Percentiles rank a stretch among this genome's conserved stretches.
phyloP scores from a whole-genome alignment of 1,140 invertebrate genomes.

The Apis florea region DNA sequence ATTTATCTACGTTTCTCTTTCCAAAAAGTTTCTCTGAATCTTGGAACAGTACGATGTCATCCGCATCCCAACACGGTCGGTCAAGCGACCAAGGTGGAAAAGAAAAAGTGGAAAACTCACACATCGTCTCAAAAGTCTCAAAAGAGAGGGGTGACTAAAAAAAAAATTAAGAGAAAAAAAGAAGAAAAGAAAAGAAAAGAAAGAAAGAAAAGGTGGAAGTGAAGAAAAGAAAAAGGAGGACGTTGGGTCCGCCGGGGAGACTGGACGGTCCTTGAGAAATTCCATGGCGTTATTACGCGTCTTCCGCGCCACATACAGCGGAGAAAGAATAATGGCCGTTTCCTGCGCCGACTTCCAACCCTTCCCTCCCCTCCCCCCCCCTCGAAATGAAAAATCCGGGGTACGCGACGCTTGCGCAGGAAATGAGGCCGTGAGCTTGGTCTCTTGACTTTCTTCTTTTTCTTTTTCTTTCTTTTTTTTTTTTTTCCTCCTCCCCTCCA shows the following conservation, averaged over 20 bases:
- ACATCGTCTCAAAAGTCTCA: slow-evolving; percentile 7
- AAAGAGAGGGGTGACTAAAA: not conserved
- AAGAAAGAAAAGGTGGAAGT: not conserved
- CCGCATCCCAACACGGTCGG: slow-evolving; percentile 33
- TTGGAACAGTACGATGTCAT: slow-evolving; percentile 45
- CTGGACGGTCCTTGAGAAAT: slow-evolving; percentile 58
- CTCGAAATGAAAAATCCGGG: slow-evolving; percentile 64
- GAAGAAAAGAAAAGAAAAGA: not conserved
- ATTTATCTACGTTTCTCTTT: too few species aligned
- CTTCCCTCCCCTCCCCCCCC: slow-evolving; percentile 33
- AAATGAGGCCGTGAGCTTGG: slow-evolving; percentile 35
- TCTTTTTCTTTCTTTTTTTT: not conserved
- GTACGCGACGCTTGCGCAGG: not conserved
- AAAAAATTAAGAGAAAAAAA: slow-evolving; percentile 2
- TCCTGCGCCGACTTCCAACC: slow-evolving; percentile 64
- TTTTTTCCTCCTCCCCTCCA: too few species aligned
- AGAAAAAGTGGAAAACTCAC: slow-evolving; percentile 14
- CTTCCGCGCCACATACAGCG: slow-evolving; percentile 57
- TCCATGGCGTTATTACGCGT: slow-evolving; percentile 67
- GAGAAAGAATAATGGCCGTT: slow-evolving; percentile 71
- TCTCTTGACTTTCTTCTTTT: slow-evolving; percentile 25
- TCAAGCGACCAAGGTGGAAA: slow-evolving; percentile 30
- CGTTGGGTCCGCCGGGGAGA: slow-evolving; percentile 12
- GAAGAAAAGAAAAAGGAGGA: not conserved
- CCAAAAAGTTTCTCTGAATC: slow-evolving; percentile 53